Evolutionary conservation across 1,140 invertebrate species (phyloP).

Genomic region (Macrobrachium rosenbergii): DNA sequence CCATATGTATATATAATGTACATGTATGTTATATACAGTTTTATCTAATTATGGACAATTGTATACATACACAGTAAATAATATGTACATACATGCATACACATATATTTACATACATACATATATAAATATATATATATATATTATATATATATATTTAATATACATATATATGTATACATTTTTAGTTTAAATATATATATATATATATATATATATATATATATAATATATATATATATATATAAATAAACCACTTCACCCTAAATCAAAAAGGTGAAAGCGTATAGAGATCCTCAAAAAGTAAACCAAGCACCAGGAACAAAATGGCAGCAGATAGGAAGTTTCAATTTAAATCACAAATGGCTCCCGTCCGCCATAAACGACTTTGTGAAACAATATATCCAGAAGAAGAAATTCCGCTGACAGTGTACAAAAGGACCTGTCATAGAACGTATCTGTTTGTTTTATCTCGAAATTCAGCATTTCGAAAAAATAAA

Average conservation of each 20-base stretch:
- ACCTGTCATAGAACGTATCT: no score
- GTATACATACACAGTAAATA: not conserved
- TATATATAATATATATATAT: not conserved
- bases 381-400: no score
- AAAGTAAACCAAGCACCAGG: no score
- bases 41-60: not conserved
- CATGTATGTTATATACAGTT: not conserved
- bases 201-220: constrained; percentile 2
- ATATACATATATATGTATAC: not conserved
- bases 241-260: not conserved
- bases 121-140: not conserved
- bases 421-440: no score
- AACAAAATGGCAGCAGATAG: no score
- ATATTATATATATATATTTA: not conserved
- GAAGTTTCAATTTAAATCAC: no score
- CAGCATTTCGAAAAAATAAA: not conserved
- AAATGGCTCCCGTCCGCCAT: no score
- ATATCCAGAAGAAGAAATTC: no score
- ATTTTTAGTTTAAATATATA: not conserved
- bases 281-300: no score
- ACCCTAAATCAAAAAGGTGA: not conserved
- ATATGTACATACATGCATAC: not conserved
- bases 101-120: not conserved
- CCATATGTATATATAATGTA: constrained; percentile 29
- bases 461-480: no score